A percentile compares a stretch with the other conserved stretches of the same genome.
These are phyloP conservation scores for Teinopalpus imperialis DNA, from an alignment of 2,888 invertebrate species.

Conservation along the genomic window DNA sequence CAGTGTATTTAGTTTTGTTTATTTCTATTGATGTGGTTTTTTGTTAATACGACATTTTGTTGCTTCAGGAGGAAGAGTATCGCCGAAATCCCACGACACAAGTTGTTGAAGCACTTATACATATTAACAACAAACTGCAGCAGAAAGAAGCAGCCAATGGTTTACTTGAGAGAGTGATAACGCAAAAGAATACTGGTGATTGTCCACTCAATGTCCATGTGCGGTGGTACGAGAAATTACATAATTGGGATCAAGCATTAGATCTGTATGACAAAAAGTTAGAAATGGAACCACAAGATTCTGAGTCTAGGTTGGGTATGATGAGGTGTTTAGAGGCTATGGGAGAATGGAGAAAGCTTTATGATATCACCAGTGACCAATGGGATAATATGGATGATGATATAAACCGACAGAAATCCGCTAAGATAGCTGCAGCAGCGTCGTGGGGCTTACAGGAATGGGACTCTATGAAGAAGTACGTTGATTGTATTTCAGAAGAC, in stretches of 20 bases:
- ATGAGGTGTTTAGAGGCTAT: slow-evolving; percentile 98
- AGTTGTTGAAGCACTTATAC: slow-evolving; percentile 95
- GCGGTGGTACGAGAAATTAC: slow-evolving; percentile 98
- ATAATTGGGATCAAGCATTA: slow-evolving; percentile 98
- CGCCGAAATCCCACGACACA: slow-evolving; percentile 84
- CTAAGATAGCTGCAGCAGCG: slow-evolving; percentile 95
- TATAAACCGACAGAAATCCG: slow-evolving; percentile 84
- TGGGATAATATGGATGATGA: slow-evolving; percentile 75
- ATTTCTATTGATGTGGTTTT: neutral
- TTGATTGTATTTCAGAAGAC: slow-evolving; percentile 92
- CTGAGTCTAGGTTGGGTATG: slow-evolving; percentile 93
- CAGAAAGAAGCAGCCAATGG: slow-evolving; percentile 99
- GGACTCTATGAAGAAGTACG: slow-evolving; percentile 96
- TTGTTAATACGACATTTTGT: slow-evolving; percentile 26
- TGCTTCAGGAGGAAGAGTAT: slow-evolving; percentile 95
- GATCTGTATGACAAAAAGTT: slow-evolving; percentile 92
- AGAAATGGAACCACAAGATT: slow-evolving; percentile 84
- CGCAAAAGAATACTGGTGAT: slow-evolving; percentile 85
- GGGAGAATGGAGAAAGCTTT: slow-evolving; percentile 97
- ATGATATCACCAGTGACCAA: slow-evolving; percentile 88
- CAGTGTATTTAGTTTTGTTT: neutral
- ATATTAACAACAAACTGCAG: slow-evolving; percentile 98
- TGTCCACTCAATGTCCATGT: slow-evolving; percentile 83
- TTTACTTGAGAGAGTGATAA: slow-evolving; percentile 92
- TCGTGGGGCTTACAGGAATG: slow-evolving; percentile 98